Percentiles rank a stretch among this genome's conserved stretches.
phyloP scores from a whole-genome alignment of 37 sponge, comb jelly and placozoan species.

The Axinella damicornis region DNA sequence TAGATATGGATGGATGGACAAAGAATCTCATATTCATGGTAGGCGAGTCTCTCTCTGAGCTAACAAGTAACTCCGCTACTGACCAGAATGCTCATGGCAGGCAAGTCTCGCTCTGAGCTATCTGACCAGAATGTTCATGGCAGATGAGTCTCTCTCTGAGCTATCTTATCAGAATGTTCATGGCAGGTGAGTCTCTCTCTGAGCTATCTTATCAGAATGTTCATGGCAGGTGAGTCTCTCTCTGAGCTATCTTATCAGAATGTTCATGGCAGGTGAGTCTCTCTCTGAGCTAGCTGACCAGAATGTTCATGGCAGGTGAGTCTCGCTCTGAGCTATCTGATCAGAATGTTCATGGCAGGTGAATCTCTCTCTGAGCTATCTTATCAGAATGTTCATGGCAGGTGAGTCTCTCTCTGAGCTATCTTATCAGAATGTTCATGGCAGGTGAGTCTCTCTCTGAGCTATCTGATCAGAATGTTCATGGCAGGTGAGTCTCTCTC shows the following conservation, averaged over 20 bases:
- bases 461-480: too few species aligned
- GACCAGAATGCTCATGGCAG: conserved; percentile 90
- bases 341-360: conserved; percentile 97
- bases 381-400: conserved; percentile 97
- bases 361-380: too few species aligned
- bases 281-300: too few species aligned
- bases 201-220: too few species aligned
- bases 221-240: conserved; percentile 98
- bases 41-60: too few species aligned
- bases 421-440: conserved; percentile 98
- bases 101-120: conserved; percentile 97
- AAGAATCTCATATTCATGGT: too few species aligned
- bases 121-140: conserved; percentile 96
- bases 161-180: too few species aligned
- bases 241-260: too few species aligned
- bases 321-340: too few species aligned
- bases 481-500: conserved; percentile 98
- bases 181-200: conserved; percentile 99
- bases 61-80: too few species aligned
- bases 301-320: conserved; percentile 98
- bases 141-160: conserved; percentile 98
- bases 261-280: conserved; percentile 97
- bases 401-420: conserved; percentile 98
- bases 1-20: too few species aligned
- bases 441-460: conserved; percentile 98